phyloP scores from a whole-genome alignment of 2,888 invertebrate genomes.

The Ametastegia equiseti region DNA sequence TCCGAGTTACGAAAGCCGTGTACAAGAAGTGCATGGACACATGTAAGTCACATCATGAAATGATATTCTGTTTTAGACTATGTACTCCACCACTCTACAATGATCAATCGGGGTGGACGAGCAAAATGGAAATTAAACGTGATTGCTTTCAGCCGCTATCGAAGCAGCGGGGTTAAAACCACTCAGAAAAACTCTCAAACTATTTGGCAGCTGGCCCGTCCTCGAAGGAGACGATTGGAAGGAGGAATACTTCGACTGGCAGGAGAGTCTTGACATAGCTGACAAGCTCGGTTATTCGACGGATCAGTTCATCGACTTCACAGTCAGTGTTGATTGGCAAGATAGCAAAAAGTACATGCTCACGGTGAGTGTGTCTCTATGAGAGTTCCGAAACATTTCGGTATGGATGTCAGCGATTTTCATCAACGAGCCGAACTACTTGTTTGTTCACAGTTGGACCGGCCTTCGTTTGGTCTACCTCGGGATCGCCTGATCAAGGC shows the following conservation, averaged over 20 bases:
- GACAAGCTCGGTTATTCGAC: constrained; percentile 89
- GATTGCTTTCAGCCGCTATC: constrained; percentile 82
- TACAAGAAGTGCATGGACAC: constrained; percentile 94
- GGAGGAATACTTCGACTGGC: constrained; percentile 86
- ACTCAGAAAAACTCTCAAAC: constrained; percentile 83
- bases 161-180: constrained; percentile 88
- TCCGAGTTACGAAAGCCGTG: constrained; percentile 87
- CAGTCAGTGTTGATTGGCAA: constrained; percentile 92
- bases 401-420: no score
- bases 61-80: background rate
- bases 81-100: background rate
- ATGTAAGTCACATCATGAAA: constrained; percentile 79
- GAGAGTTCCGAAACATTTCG: no score
- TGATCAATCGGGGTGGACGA: background rate
- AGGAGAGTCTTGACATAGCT: constrained; percentile 89
- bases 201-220: constrained; percentile 97
- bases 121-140: background rate
- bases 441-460: constrained; percentile 84
- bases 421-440: background rate
- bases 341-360: constrained; percentile 91
- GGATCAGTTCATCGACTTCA: constrained; percentile 94
- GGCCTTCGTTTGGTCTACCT: constrained; percentile 89
- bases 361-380: constrained; percentile 80
- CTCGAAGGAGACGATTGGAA: constrained; percentile 88
- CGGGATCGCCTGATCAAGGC: constrained; percentile 92